Conservation (phyloP, 2,888 invertebrate species). For the Drosophila emarginata region DNA sequence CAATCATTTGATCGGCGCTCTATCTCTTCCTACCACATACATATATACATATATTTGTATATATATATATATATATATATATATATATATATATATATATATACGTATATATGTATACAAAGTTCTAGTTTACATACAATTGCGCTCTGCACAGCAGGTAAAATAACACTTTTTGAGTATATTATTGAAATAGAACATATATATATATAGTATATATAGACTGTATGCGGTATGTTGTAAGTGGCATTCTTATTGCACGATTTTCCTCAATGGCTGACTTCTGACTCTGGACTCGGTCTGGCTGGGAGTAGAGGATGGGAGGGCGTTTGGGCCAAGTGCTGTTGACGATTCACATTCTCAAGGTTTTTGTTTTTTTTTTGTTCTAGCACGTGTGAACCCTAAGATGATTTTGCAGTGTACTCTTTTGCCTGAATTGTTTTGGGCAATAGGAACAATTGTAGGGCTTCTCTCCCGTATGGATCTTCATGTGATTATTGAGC, state of each 20-base stretch:
- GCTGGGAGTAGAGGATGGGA: not conserved
- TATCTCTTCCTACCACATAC: constrained; percentile 40
- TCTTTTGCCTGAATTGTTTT: constrained; percentile 80
- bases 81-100: not conserved
- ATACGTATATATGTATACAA: constrained; percentile 30
- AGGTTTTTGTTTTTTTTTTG: not conserved
- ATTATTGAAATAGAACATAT: constrained; percentile 59
- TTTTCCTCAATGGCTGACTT: constrained; percentile 66
- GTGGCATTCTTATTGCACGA: constrained; percentile 64
- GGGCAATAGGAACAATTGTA: constrained; percentile 81
- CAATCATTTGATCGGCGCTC: constrained; percentile 34
- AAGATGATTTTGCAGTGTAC: constrained; percentile 78
- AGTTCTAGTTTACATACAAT: constrained; percentile 69
- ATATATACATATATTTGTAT: constrained; percentile 9
- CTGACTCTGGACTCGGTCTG: constrained; percentile 33
- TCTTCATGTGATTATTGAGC: constrained; percentile 80
- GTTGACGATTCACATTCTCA: constrained; percentile 1
- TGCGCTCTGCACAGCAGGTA: constrained; percentile 79
- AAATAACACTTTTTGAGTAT: constrained; percentile 74
- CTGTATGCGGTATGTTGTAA: constrained; percentile 34
- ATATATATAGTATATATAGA: constrained; percentile 21
- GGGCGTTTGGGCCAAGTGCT: not conserved
- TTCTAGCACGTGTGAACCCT: constrained; percentile 78
- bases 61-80: constrained; percentile 41
- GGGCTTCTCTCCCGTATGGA: constrained; percentile 80